Conservation (phyloP, 2,113 vertebrate genomes). For the Gavialis gangeticus region DNA sequence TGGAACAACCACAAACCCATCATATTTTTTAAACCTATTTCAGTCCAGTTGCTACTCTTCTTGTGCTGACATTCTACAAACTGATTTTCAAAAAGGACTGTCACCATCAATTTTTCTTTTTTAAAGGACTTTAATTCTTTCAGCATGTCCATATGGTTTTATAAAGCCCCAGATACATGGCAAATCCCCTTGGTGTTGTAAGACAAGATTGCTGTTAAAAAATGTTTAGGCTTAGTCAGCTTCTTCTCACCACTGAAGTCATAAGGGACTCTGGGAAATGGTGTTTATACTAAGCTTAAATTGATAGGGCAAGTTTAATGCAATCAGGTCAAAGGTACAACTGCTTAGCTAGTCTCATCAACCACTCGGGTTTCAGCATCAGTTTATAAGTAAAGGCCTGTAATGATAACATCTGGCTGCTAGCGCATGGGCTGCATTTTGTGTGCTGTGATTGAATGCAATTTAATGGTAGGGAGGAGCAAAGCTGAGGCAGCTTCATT, state of each 20-base stretch:
- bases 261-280: constrained; percentile 86
- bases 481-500: constrained; percentile 73
- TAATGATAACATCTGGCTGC: constrained; percentile 88
- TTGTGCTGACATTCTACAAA: constrained; percentile 71
- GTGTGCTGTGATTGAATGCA: constrained; percentile 78
- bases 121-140: constrained; percentile 88
- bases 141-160: constrained; percentile 88
- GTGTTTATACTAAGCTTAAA: constrained; percentile 90
- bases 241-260: constrained; percentile 85
- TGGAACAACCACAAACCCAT: constrained; percentile 53
- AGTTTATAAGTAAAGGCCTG: constrained; percentile 85
- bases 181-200: constrained; percentile 90
- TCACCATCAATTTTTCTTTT: constrained; percentile 85
- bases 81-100: constrained; percentile 82
- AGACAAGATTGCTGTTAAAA: constrained; percentile 90
- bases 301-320: constrained; percentile 91
- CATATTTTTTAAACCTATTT: constrained; percentile 54
- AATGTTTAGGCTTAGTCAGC: constrained; percentile 88
- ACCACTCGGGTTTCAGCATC: constrained; percentile 86
- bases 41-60: constrained; percentile 48
- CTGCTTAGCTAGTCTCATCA: constrained; percentile 90
- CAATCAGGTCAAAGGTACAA: constrained; percentile 90
- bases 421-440: constrained; percentile 77
- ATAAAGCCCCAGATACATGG: constrained; percentile 85
- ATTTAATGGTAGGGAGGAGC: constrained; percentile 83